Evolutionary conservation across 2,113 vertebrate genomes (phyloP), one percentile per base, ranked within the genome.

Genomic region (Agapornis roseicollis): DNA sequence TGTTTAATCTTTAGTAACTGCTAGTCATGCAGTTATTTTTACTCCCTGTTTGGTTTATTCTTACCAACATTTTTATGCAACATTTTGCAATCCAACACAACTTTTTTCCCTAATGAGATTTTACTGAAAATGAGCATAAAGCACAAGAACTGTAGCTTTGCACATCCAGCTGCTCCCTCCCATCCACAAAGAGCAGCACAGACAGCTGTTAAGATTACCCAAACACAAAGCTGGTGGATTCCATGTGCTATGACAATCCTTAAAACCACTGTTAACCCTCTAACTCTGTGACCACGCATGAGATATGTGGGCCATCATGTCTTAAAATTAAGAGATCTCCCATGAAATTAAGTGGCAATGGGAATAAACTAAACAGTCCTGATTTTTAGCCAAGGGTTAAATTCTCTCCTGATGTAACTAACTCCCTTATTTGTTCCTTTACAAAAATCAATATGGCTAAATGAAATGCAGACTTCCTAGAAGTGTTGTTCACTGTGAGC

Each of bases 221-320:
- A 39, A 46, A 74, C 14, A 24, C 29, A 81, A 41, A 72, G 27
- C 20, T 41, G 18, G n/a, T 33, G 39, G 16, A 63, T 89, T 71
- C 42, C 3, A 0, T 39, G 29, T 29, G 33, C 41, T 68, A n/a
- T 55, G 13, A 61, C 3, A 7, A 55, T 39, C 76, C 47, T 25
- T 81, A 47, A 74, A 88, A 79, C n/a, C 7, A 35, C 9, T 42
- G 4, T 1, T 89, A n/a, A 33, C 13, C 15, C 8, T 53, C 55
- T 42, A 24, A 22, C 3, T 6, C 42, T 6, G 3, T 35, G 68
- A 46, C 29, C 0, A 0, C 49, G 11, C 22, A 81, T 68, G 53
- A 71, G 80, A 71, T 3, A 39, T 33, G 12, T 14, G 10, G 33
- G 9, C 90, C 27, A 31, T 58, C 14, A 4, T 31, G 7, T 41